Evolutionary conservation across 2,888 invertebrate species (phyloP).

Genomic region (Cerastis rubricosa): DNA sequence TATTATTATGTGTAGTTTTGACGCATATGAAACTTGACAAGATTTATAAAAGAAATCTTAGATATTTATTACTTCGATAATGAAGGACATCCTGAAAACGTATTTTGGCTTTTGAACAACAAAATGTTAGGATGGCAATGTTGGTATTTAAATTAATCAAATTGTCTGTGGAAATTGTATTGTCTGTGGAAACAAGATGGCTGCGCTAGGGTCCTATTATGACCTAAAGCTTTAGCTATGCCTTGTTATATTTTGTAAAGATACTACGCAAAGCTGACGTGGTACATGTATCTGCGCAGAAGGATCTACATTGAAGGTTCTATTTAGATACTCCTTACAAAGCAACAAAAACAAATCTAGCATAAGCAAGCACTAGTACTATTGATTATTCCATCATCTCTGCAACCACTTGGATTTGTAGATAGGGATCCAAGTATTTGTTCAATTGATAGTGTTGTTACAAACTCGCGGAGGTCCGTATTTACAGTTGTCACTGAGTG

Average conservation of each 20-base stretch:
- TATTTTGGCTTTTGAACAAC: not conserved
- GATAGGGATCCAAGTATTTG: slow-evolving; percentile 54
- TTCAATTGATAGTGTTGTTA: slow-evolving; percentile 14
- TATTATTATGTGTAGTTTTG: not conserved
- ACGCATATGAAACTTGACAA: not conserved
- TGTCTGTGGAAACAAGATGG: slow-evolving; percentile 1
- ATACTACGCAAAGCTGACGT: not conserved
- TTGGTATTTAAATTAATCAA: not conserved
- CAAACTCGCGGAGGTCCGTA: slow-evolving; percentile 34
- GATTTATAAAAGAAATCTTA: too few species aligned
- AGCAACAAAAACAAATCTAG: slow-evolving; percentile 37
- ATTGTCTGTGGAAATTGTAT: not conserved
- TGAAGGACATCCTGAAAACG: not conserved
- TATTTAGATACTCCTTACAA: slow-evolving; percentile 27
- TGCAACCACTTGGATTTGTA: slow-evolving; percentile 28
- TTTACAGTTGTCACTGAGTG: slow-evolving; percentile 41
- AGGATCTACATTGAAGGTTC: slow-evolving; percentile 31
- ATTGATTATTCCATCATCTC: slow-evolving; percentile 54
- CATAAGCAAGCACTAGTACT: slow-evolving; percentile 23
- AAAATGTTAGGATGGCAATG: not conserved
- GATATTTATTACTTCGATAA: too few species aligned
- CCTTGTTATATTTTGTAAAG: not conserved
- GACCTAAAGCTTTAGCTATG: not conserved
- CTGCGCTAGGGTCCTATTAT: not conserved
- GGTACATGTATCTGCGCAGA: not conserved